Conservation (phyloP, 2,888 invertebrate species). For the Callosobruchus maculatus region DNA sequence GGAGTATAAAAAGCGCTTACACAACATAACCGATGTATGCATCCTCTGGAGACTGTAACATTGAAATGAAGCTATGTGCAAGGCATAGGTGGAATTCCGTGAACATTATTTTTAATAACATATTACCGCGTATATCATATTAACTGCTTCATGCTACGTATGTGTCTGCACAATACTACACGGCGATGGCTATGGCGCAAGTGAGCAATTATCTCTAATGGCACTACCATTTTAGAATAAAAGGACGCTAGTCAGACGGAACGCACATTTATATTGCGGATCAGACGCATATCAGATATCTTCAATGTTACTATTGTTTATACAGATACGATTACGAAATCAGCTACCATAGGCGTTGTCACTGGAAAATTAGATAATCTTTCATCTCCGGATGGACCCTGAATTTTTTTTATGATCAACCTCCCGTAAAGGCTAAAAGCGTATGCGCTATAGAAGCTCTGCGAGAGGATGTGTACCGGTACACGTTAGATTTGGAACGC, state of each 20-base stretch:
- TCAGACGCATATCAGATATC: not conserved
- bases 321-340: not conserved
- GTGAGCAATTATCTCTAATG: not conserved
- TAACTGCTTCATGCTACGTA: not conserved
- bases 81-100: not conserved
- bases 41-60: not conserved
- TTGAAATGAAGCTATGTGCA: not conserved
- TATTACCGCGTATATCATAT: not conserved
- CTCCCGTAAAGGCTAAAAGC: no score
- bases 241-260: not conserved
- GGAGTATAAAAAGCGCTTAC: no score
- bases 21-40: no score
- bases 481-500: no score
- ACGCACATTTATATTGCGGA: not conserved
- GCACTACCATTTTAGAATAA: not conserved
- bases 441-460: no score
- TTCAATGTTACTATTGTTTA: not conserved
- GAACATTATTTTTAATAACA: not conserved
- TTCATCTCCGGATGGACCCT: no score
- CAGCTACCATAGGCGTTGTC: no score
- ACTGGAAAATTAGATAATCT: no score
- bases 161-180: not conserved
- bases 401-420: no score
- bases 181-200: not conserved
- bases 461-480: no score